Evolutionary conservation across 1,140 invertebrate genomes (phyloP).

Genomic region (Drosophila lowei): DNA sequence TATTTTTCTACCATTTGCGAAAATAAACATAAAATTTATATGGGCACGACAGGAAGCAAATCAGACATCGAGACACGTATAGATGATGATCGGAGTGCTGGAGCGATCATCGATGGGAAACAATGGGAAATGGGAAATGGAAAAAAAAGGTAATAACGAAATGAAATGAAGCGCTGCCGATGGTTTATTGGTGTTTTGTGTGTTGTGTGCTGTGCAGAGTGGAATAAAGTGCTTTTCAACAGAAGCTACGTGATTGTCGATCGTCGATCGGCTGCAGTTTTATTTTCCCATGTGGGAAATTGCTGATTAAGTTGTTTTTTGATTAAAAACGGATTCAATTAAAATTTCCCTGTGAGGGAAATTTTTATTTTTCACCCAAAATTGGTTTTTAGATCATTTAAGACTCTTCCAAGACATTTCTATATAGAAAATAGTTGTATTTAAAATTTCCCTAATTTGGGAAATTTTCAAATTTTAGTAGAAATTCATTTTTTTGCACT

Average conservation of each 20-base stretch:
- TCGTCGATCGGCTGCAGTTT: neutral
- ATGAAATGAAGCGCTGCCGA: constrained; percentile 56
- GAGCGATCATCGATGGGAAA: neutral
- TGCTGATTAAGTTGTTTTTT: neutral
- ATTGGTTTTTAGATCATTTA: neutral
- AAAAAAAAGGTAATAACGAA: constrained; percentile 26
- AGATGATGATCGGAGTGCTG: constrained; percentile 44
- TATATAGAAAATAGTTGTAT: no score
- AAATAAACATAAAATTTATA: constrained; percentile 64
- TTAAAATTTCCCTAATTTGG: no score
- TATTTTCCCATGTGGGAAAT: constrained; percentile 33
- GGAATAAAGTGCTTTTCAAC: constrained; percentile 46
- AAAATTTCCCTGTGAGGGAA: constrained; percentile 5
- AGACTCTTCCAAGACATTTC: no score
- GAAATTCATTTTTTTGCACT: no score
- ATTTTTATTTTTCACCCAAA: neutral
- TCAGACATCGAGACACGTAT: constrained; percentile 60
- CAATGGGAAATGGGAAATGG: constrained; percentile 48
- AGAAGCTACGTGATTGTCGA: constrained; percentile 34
- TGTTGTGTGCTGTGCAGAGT: constrained; percentile 31
- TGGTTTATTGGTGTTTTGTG: constrained; percentile 45
- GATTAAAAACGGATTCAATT: no score
- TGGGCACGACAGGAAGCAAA: constrained; percentile 82
- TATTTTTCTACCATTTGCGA: constrained; percentile 37
- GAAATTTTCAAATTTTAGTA: no score